Evolutionary conservation across 2,113 vertebrate species (phyloP).

Genomic region (Malurus alboscapulatus): DNA sequence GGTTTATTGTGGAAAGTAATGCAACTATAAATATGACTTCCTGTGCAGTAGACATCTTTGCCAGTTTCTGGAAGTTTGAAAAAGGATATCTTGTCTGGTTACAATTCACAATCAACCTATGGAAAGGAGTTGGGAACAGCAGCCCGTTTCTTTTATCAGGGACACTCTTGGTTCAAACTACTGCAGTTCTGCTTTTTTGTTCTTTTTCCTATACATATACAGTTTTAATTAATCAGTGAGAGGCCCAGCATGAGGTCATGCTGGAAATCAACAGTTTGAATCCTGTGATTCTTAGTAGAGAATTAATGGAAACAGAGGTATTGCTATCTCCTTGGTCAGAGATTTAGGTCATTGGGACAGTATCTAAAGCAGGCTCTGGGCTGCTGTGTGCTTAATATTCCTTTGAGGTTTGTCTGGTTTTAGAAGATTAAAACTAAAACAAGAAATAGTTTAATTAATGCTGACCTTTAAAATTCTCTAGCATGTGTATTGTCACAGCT

Average conservation of each 20-base stretch:
- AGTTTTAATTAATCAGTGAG: constrained; percentile 42
- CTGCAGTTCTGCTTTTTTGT: not conserved
- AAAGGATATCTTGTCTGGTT: constrained; percentile 56
- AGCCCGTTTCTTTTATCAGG: constrained; percentile 15
- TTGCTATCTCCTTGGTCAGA: constrained; percentile 26
- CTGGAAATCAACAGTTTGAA: constrained; percentile 10
- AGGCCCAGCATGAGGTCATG: constrained; percentile 28
- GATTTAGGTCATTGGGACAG: not conserved
- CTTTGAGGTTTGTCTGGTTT: not conserved
- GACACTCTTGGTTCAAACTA: not conserved
- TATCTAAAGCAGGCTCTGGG: constrained; percentile 3
- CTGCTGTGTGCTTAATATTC: constrained; percentile 12
- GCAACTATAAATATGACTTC: constrained; percentile 63
- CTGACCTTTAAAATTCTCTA: not conserved
- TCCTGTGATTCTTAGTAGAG: constrained; percentile 26
- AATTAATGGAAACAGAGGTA: constrained; percentile 24
- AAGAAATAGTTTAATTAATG: not conserved
- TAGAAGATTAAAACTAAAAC: not conserved
- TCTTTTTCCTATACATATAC: not conserved
- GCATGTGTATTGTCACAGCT: not conserved
- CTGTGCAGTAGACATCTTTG: constrained; percentile 45
- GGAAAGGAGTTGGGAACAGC: constrained; percentile 31
- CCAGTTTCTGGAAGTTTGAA: constrained; percentile 38
- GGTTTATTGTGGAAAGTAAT: constrained; percentile 43
- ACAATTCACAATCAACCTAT: constrained; percentile 64